These are phyloP conservation scores for Apostichopus californicus DNA, from an alignment of 35 echinoderm and acorn worm genomes.

Conservation along the genomic window DNA sequence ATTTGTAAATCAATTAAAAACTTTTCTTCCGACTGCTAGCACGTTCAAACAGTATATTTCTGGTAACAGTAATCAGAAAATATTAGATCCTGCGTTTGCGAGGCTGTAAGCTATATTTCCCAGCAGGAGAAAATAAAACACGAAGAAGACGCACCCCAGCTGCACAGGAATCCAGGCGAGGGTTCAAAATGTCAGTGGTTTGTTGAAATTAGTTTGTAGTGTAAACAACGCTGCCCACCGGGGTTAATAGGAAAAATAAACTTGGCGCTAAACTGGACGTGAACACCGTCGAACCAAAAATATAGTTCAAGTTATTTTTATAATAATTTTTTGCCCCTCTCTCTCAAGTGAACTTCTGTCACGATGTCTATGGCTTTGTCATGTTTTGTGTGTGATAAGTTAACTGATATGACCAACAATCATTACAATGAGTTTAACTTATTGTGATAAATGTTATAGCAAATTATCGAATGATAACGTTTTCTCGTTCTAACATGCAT, in stretches of 20 bases:
- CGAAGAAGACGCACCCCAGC: neutral
- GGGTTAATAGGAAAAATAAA: slow-evolving; percentile 44
- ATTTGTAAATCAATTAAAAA: neutral
- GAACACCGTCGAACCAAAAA: too few species aligned
- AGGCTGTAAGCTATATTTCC: neutral
- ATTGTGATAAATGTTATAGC: too few species aligned
- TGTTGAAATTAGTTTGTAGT: slow-evolving; percentile 40
- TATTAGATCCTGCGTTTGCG: too few species aligned
- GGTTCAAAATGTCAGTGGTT: slow-evolving; percentile 7
- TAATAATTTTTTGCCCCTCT: too few species aligned
- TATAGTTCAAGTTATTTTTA: too few species aligned
- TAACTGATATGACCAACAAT: too few species aligned
- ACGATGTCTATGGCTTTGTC: too few species aligned
- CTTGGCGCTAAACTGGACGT: neutral
- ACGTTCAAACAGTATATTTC: neutral
- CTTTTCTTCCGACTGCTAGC: neutral
- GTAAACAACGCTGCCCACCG: slow-evolving; percentile 12
- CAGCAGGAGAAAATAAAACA: neutral
- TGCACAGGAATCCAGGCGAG: neutral
- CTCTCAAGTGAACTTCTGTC: too few species aligned
- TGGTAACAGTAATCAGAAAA: neutral
- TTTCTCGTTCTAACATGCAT: too few species aligned
- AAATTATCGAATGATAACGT: too few species aligned
- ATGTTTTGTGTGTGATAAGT: too few species aligned
- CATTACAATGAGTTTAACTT: too few species aligned